Conservation (phyloP, 2,888 invertebrate genomes). For the Acrobasis repandana region DNA sequence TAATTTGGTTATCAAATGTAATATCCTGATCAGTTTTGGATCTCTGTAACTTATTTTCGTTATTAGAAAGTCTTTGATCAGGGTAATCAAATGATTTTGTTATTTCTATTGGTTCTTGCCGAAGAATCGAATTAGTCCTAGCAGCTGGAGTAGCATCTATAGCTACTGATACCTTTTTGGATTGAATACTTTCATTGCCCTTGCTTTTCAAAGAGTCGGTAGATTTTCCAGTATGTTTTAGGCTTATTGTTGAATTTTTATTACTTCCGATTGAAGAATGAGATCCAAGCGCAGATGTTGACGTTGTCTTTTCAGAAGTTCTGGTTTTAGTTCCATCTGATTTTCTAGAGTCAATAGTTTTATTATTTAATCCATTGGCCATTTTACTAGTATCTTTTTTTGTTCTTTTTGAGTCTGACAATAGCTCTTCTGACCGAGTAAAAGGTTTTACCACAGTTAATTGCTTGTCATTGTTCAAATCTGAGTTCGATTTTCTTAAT, state of each 20-base stretch:
- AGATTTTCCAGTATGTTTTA: slow-evolving; percentile 61
- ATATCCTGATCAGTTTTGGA: slow-evolving; percentile 74
- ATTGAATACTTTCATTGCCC: slow-evolving; percentile 69
- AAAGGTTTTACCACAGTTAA: slow-evolving; percentile 57
- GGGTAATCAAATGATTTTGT: slow-evolving; percentile 84
- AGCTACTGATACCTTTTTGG: slow-evolving; percentile 89
- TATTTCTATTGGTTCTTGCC: slow-evolving; percentile 90
- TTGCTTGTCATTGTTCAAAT: slow-evolving; percentile 58
- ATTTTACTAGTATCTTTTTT: slow-evolving; percentile 50
- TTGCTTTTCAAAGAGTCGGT: slow-evolving; percentile 74
- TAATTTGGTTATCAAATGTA: slow-evolving; percentile 34
- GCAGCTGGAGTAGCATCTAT: slow-evolving; percentile 91
- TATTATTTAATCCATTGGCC: slow-evolving; percentile 42
- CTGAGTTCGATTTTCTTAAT: slow-evolving; percentile 78
- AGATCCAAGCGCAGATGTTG: slow-evolving; percentile 73
- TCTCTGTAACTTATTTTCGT: slow-evolving; percentile 56
- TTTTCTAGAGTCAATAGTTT: slow-evolving; percentile 47
- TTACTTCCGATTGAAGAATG: slow-evolving; percentile 68
- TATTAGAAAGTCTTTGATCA: slow-evolving; percentile 60
- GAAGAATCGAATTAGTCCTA: slow-evolving; percentile 87
- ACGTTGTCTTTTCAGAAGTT: slow-evolving; percentile 75
- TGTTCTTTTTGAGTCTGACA: slow-evolving; percentile 60
- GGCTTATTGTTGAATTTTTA: slow-evolving; percentile 54
- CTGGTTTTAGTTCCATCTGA: slow-evolving; percentile 51
- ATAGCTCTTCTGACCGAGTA: slow-evolving; percentile 73